Conservation (phyloP, 2,113 vertebrate genomes). For the Mormyrus iriodes region DNA sequence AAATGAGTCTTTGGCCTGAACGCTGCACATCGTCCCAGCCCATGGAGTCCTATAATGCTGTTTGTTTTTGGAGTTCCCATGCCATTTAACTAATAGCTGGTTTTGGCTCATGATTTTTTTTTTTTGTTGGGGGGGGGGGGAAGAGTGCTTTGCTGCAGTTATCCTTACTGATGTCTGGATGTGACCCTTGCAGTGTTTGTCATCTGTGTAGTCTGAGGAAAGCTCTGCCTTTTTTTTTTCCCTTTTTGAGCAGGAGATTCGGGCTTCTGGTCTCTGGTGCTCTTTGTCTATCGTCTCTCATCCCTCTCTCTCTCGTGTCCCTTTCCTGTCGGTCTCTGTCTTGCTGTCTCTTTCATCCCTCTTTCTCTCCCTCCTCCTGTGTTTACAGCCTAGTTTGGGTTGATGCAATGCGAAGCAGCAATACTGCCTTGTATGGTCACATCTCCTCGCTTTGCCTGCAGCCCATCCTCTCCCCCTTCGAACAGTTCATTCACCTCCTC, state of each 20-base stretch:
- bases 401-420: neutral
- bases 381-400: neutral
- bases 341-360: neutral
- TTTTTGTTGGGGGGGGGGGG: too few relatives aligned
- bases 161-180: neutral
- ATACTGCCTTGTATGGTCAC: conserved; percentile 22
- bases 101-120: neutral
- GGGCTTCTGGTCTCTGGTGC: neutral
- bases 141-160: neutral
- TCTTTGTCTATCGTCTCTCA: neutral
- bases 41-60: neutral
- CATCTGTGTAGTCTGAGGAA: neutral
- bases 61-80: neutral
- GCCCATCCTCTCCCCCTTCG: neutral
- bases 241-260: neutral
- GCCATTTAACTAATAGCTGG: neutral
- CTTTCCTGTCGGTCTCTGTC: neutral
- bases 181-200: neutral
- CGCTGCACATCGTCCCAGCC: neutral
- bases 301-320: neutral
- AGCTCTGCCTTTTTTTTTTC: neutral
- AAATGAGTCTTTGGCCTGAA: neutral
- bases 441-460: neutral
- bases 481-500: conserved; percentile 14
- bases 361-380: neutral